Percentiles rank a stretch among this genome's conserved stretches.
phyloP scores from a whole-genome alignment of 92 coral and sea anemone genomes.

The Pocillopora meandrina region DNA sequence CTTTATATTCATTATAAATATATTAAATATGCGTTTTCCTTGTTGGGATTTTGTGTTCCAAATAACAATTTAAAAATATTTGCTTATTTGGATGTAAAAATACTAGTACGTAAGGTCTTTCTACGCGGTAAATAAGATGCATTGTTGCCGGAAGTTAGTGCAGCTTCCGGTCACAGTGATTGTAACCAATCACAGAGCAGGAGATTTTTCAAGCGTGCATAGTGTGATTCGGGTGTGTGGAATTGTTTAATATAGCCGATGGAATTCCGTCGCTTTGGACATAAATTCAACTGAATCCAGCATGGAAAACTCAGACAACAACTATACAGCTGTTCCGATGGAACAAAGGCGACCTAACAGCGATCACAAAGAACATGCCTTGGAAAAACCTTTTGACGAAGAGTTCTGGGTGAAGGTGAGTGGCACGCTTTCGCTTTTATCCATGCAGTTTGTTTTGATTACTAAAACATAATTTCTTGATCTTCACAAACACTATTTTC shows the following conservation, averaged over 20 bases:
- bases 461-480: background rate
- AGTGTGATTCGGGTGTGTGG: conserved; percentile 30
- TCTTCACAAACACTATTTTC: background rate
- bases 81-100: background rate
- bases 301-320: conserved; percentile 51
- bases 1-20: background rate
- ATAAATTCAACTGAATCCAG: conserved; percentile 29
- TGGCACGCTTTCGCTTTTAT: no score
- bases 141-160: conserved; percentile 6
- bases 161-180: conserved; percentile 10
- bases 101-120: background rate
- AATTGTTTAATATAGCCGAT: background rate
- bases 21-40: background rate
- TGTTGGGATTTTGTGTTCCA: no score
- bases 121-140: conserved; percentile 19
- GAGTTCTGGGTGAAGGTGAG: conserved; percentile 89
- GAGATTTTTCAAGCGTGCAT: conserved; percentile 1
- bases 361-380: conserved; percentile 29
- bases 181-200: conserved; percentile 25
- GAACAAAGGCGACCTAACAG: conserved; percentile 45
- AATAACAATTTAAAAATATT: background rate
- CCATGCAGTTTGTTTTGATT: background rate
- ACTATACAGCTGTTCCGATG: conserved; percentile 69
- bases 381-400: conserved; percentile 87
- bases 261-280: conserved; percentile 6